Base-by-base conservation (phyloP, 2,888 invertebrate species). In the Carcina quercana region DNA sequence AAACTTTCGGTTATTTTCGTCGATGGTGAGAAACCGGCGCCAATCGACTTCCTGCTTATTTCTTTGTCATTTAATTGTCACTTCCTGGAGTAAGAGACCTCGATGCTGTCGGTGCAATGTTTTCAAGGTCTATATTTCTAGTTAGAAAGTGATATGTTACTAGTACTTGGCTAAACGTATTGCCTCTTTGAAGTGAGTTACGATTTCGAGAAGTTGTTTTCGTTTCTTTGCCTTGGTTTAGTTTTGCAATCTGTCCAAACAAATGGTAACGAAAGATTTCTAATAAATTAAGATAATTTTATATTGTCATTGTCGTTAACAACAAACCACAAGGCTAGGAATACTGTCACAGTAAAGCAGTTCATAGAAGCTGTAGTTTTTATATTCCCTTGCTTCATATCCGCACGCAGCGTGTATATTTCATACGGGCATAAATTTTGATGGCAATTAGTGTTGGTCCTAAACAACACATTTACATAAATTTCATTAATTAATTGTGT, bases 141-240 rank as follows among this genome's bases (percentile, higher is more conserved):
- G 33, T 35, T 29, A 34, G 34, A 22, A 30, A 30, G 30, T 15
- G 15, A 25, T n/a, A 31, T 15, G 30, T 24, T 30, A 15, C n/a
- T n/a, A n/a, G n/a, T 11, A 15, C 14, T 15, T 26, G 8, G 14
- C 15, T 10, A n/a, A 20, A 13, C 22, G 21, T 21, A 29, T 22
- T 29, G 22, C 20, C 24, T 31, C 10, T 31, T 12, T n/a, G 31
- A 7, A 12, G 19, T 26, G 14, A 13, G 13, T 19, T 46, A 38
- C 34, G 37, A 40, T 55, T 54, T 44, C 33, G 53, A 59, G n/a
- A 57, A 54, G 54, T 51, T 32, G 55, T 57, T 57, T 41, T 40
- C 45, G 46, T 50, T 49, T 46, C 32, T 38, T 45, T 31, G 42
- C 46, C 48, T 50, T 49, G 43, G 27, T 42, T 31, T 29, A 5